A percentile compares a stretch with the other conserved stretches of the same genome.
These are phyloP conservation scores for Thera obeliscata DNA, from an alignment of 2,888 invertebrate species.

Conservation along the genomic window DNA sequence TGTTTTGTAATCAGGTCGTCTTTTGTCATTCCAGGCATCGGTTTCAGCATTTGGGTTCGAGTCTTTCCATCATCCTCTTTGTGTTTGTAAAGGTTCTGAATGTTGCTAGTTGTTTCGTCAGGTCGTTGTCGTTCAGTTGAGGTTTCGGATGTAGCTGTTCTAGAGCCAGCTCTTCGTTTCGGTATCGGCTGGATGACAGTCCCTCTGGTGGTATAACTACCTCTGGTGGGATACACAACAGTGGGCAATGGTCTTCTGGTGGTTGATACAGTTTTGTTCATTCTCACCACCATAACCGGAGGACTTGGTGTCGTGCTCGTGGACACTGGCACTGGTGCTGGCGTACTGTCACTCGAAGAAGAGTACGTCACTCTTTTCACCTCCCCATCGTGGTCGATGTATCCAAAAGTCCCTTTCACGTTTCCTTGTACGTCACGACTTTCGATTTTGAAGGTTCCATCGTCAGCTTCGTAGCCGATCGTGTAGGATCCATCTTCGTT, in stretches of 20 bases:
- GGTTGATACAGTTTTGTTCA: constrained; percentile 79
- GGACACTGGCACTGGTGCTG: constrained; percentile 68
- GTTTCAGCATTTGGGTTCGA: constrained; percentile 69
- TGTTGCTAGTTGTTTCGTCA: constrained; percentile 68
- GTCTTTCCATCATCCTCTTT: constrained; percentile 65
- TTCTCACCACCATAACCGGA: constrained; percentile 77
- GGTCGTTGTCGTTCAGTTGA: constrained; percentile 61
- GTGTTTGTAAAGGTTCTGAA: constrained; percentile 64
- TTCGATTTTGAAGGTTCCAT: constrained; percentile 94
- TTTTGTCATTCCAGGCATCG: constrained; percentile 60
- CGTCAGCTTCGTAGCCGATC: constrained; percentile 93
- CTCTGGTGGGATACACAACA: constrained; percentile 80
- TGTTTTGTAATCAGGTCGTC: constrained; percentile 74
- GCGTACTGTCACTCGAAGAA: constrained; percentile 79
- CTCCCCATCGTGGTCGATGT: constrained; percentile 90
- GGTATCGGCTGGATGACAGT: constrained; percentile 88
- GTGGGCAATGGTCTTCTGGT: constrained; percentile 82
- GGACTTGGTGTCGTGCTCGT: constrained; percentile 66
- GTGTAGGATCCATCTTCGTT: constrained; percentile 94
- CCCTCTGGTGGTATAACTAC: constrained; percentile 83
- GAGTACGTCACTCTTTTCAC: constrained; percentile 91
- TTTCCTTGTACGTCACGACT: constrained; percentile 91
- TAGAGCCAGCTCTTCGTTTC: constrained; percentile 75
- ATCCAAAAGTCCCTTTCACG: constrained; percentile 93
- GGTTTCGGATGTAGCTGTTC: constrained; percentile 60